Percentiles rank a stretch among this genome's conserved stretches.
Evolutionary conservation across 2,797 vertebrate genomes (phyloP).

Genomic region (Oophaga sylvatica): DNA sequence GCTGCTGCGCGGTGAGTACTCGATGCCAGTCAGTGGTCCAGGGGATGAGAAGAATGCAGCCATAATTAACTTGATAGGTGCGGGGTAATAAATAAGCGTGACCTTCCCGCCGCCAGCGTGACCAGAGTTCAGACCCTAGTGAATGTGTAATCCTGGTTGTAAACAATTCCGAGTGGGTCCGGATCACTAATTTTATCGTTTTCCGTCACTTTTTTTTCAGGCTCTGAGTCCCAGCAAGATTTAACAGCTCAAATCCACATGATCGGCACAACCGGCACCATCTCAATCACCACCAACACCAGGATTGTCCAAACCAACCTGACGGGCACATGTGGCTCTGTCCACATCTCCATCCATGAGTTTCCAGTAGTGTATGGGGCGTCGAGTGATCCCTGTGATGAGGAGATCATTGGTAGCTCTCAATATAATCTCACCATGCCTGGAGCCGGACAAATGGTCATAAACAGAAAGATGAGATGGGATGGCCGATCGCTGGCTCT

Average conservation of each 20-base stretch:
- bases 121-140: background rate
- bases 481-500: slow-evolving; percentile 76
- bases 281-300: slow-evolving; percentile 70
- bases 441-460: slow-evolving; percentile 60
- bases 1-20: background rate
- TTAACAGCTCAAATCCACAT: slow-evolving; percentile 77
- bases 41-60: background rate
- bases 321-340: slow-evolving; percentile 64
- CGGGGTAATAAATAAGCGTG: too few species aligned
- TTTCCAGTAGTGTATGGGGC: slow-evolving; percentile 81
- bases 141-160: background rate
- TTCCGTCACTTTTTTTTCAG: background rate
- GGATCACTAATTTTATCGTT: background rate
- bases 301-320: slow-evolving; percentile 67
- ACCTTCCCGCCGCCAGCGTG: background rate
- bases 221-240: slow-evolving; percentile 66
- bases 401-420: slow-evolving; percentile 69
- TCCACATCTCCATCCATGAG: slow-evolving; percentile 73
- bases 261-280: slow-evolving; percentile 74
- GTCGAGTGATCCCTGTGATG: slow-evolving; percentile 72
- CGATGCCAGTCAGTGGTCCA: background rate
- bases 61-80: background rate
- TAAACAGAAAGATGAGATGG: slow-evolving; percentile 66
- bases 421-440: slow-evolving; percentile 67
- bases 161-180: background rate